Base-by-base conservation (phyloP, 1,140 invertebrate species). In the Drosophila lowei region DNA sequence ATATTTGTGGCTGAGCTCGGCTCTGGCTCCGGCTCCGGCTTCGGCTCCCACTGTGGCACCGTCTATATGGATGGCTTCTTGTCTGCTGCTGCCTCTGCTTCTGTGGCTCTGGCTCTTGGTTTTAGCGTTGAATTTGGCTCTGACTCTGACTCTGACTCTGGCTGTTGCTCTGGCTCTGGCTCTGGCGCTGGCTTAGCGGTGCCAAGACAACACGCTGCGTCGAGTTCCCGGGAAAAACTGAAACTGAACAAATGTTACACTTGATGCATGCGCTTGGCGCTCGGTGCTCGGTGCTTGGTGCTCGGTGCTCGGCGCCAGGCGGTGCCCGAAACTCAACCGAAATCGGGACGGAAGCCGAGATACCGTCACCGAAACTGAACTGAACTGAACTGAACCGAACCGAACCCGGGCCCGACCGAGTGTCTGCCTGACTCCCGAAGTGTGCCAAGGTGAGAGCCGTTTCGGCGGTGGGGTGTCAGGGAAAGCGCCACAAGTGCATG, bases 201-300 rank as follows among this genome's bases (percentile, higher is more conserved):
- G 61, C 42, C 49, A 30, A 47, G 43, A 77, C 72, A 83, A 84
- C 80, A 77, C 78, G 78, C 78, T 72, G 83, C 89, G 68, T 73
- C 80, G 72, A 79, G 80, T 89, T 85, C 89, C 89, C 89, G 89
- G 89, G 89, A 79, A 90, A 90, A 90, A 90, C 88, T 90, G 79
- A 68, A 81, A 64, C 41, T 43, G 42, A 44, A 56, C 67, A 65
- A 65, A 73, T 73, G 67, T 79, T 90, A 83, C 88, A 90, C 89
- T 90, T 90, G 88, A 90, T 90, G 89, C 89, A 90, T 89, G 88
- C 89, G 60, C 11, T 13, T 11, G 30, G 30, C 9, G 30, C 30
- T 34, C 8, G 30, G 8, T 3, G 9, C 3, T 34, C 8, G 30
- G 3, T 3, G 30, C 7, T 30, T 6, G 28, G 42, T 41, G 28